Conservation (phyloP, 2,113 vertebrate genomes). For the Notarius lentiginosus region DNA sequence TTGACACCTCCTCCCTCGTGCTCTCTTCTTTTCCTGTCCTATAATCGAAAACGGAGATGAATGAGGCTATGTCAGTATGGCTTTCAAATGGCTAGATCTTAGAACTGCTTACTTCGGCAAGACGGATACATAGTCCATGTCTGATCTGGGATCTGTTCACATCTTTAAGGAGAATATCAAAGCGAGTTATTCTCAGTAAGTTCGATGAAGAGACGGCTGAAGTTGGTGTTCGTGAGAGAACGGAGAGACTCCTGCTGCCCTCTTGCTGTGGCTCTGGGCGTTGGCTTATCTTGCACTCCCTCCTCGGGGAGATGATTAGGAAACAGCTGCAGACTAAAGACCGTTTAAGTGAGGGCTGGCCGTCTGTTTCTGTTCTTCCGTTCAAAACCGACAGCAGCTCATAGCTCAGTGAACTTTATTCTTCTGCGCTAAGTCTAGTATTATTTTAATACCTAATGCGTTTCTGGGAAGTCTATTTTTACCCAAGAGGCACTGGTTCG, state of each 20-base stretch:
- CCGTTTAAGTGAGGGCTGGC: conserved; percentile 31
- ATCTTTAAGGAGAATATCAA: background rate
- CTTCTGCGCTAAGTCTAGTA: background rate
- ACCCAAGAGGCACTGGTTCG: background rate
- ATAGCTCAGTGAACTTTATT: conserved; percentile 23
- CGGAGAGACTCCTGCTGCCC: conserved; percentile 41
- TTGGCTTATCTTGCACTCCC: conserved; percentile 11
- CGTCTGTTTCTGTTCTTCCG: conserved; percentile 26
- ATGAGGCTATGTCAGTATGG: conserved; percentile 26
- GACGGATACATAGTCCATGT: background rate
- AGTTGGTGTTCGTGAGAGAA: background rate
- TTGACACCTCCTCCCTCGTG: conserved; percentile 42
- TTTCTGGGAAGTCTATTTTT: background rate
- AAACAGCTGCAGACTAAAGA: conserved; percentile 43
- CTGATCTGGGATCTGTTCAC: background rate
- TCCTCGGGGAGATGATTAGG: conserved; percentile 37
- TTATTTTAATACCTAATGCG: background rate
- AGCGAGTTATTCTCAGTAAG: background rate
- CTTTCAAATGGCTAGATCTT: background rate
- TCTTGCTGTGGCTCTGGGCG: conserved; percentile 44
- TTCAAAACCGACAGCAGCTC: conserved; percentile 30
- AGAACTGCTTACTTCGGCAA: background rate
- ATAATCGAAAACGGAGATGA: conserved; percentile 22
- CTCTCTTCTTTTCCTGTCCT: conserved; percentile 31
- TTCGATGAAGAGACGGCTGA: conserved; percentile 6